These are phyloP conservation scores for Musca vetustissima DNA, from an alignment of 1,140 invertebrate species.

Conservation along the genomic window DNA sequence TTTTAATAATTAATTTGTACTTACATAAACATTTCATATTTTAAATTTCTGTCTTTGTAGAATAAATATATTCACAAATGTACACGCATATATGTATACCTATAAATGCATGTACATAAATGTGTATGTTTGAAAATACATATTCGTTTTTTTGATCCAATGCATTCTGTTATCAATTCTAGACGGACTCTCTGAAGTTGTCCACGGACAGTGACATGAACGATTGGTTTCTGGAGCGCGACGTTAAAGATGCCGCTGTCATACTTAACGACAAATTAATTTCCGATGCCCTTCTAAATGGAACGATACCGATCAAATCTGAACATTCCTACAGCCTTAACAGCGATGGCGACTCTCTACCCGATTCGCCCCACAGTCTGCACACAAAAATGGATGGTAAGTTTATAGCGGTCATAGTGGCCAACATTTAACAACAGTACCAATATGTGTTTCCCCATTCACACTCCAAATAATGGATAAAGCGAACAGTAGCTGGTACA, in stretches of 20 bases:
- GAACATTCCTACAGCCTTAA: conserved; percentile 82
- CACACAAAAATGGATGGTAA: conserved; percentile 68
- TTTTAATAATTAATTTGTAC: too few species aligned
- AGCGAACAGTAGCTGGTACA: too few species aligned
- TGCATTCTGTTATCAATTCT: conserved; percentile 45
- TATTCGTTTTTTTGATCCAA: too few species aligned
- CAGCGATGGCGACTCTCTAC: conserved; percentile 67
- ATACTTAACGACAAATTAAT: conserved; percentile 85
- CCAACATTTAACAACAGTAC: too few species aligned
- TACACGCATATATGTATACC: too few species aligned
- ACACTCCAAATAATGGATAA: too few species aligned
- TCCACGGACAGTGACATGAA: conserved; percentile 60
- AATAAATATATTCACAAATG: too few species aligned
- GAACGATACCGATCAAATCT: conserved; percentile 76
- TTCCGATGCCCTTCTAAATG: conserved; percentile 79
- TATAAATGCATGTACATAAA: too few species aligned
- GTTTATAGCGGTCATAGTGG: conserved; percentile 30
- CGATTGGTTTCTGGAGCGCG: conserved; percentile 63
- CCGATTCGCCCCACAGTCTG: conserved; percentile 63
- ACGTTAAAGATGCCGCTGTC: conserved; percentile 59
- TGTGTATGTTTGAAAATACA: too few species aligned
- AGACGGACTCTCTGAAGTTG: conserved; percentile 65
- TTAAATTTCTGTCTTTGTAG: too few species aligned
- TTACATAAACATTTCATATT: too few species aligned
- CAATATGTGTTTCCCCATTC: too few species aligned